Percentiles rank a stretch among this genome's conserved stretches.
phyloP scores from a whole-genome alignment of 2,888 invertebrate genomes.

The Acanthosepion lycidas region DNA sequence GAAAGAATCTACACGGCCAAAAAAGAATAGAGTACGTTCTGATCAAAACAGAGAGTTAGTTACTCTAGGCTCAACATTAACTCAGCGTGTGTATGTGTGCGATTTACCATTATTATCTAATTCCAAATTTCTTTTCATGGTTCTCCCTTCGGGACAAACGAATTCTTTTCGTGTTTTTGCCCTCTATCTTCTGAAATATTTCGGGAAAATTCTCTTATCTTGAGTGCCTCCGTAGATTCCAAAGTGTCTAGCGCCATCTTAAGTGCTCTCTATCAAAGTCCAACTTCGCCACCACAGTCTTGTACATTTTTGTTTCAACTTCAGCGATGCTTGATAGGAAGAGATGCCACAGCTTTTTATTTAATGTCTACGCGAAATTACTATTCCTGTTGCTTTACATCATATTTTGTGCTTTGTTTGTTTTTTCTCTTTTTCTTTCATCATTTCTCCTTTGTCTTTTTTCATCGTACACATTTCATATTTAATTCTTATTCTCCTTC shows the following conservation, averaged over 20 bases:
- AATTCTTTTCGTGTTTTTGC: background rate
- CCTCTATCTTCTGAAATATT: slow-evolving; percentile 2
- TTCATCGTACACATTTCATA: background rate
- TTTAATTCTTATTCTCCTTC: background rate
- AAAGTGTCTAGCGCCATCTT: background rate
- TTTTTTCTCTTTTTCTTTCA: too few relatives aligned
- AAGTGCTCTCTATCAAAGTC: slow-evolving; percentile 8
- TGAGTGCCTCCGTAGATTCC: slow-evolving; percentile 6
- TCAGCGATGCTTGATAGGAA: background rate
- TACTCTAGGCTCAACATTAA: background rate
- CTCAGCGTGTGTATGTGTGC: background rate
- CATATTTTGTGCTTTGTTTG: too few relatives aligned
- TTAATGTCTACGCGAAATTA: background rate
- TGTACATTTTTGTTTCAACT: background rate
- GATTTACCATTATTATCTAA: slow-evolving; percentile 33
- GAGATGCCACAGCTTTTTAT: background rate
- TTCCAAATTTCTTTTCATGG: slow-evolving; percentile 18
- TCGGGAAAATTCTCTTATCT: slow-evolving; percentile 33
- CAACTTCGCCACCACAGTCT: background rate
- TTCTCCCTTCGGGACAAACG: background rate
- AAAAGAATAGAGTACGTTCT: background rate
- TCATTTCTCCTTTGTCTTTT: too few relatives aligned
- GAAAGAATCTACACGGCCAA: background rate
- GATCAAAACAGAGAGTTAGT: background rate
- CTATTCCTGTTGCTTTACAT: too few relatives aligned